Percentiles rank a stretch among this genome's conserved stretches.
phyloP scores from a whole-genome alignment of 1,140 invertebrate genomes.

The Paralvinella palmiformis region DNA sequence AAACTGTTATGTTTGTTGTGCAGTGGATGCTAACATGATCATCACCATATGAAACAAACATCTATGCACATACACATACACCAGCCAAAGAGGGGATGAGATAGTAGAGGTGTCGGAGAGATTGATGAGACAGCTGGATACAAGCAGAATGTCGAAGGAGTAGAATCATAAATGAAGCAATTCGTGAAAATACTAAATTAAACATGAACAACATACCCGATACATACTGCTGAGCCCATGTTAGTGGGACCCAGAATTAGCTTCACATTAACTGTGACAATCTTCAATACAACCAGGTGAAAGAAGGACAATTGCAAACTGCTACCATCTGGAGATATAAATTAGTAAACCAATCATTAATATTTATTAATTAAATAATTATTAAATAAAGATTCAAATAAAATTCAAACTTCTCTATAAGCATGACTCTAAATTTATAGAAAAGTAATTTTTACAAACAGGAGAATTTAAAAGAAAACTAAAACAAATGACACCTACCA shows the following conservation, averaged over 20 bases:
- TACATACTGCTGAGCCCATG: constrained; percentile 28
- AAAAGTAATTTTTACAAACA: too few relatives aligned
- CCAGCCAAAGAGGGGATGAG: not conserved
- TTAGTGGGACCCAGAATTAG: constrained; percentile 28
- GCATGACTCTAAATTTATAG: too few relatives aligned
- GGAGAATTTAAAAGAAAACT: too few relatives aligned
- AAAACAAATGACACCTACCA: too few relatives aligned
- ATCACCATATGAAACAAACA: not conserved
- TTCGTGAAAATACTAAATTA: not conserved
- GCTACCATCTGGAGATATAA: constrained; percentile 43
- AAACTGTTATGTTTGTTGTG: not conserved
- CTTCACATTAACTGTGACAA: constrained; percentile 53
- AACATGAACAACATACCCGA: constrained; percentile 26
- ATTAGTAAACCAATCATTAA: not conserved
- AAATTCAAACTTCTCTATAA: too few relatives aligned
- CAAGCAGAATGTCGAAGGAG: not conserved
- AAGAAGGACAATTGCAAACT: constrained; percentile 51
- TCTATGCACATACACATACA: not conserved
- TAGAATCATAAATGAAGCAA: not conserved
- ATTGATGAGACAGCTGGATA: not conserved
- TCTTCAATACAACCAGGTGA: constrained; percentile 53
- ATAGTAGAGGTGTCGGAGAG: too few relatives aligned
- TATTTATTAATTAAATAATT: too few relatives aligned
- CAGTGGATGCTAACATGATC: not conserved
- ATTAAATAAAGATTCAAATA: too few relatives aligned